Evolutionary conservation across 2,113 vertebrate genomes (phyloP).

Genomic region (Gadus macrocephalus): DNA sequence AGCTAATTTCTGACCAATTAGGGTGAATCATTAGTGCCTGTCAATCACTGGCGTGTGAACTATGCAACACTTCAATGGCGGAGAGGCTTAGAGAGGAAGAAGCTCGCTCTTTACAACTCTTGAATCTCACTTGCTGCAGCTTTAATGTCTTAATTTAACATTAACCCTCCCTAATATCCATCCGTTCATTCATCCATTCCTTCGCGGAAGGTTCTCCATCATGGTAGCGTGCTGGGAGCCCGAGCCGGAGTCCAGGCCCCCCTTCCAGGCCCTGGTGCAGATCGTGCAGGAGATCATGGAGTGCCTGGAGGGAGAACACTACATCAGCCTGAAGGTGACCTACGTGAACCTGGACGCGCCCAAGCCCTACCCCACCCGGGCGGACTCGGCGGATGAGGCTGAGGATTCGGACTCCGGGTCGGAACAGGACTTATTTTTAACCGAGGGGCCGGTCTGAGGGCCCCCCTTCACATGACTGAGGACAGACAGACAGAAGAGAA

Average conservation of each 20-base stretch:
- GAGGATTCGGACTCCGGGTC: slow-evolving; percentile 53
- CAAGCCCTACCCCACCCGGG: slow-evolving; percentile 62
- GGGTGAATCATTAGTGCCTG: too few species aligned
- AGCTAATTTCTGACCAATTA: too few species aligned
- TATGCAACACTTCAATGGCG: too few species aligned
- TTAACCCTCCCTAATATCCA: neutral
- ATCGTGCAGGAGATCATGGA: slow-evolving; percentile 74
- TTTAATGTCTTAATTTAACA: neutral
- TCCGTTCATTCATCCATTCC: slow-evolving; percentile 1
- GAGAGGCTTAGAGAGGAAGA: too few species aligned
- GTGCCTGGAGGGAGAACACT: slow-evolving; percentile 80
- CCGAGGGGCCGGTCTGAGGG: slow-evolving; percentile 30
- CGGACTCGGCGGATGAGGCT: slow-evolving; percentile 57
- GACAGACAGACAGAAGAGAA: neutral
- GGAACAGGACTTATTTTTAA: slow-evolving; percentile 26
- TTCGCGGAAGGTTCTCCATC: slow-evolving; percentile 76
- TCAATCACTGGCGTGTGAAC: too few species aligned
- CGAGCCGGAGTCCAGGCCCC: slow-evolving; percentile 73
- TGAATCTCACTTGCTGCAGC: neutral
- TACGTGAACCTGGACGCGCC: slow-evolving; percentile 82
- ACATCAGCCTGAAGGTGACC: slow-evolving; percentile 82
- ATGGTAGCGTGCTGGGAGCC: slow-evolving; percentile 90
- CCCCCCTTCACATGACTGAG: neutral
- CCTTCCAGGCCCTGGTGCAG: slow-evolving; percentile 72
- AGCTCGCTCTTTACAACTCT: too few species aligned